Percentiles rank a stretch among this genome's conserved stretches.
Conservation (phyloP, 2,797 vertebrate species). For the Falco columbarius region DNA sequence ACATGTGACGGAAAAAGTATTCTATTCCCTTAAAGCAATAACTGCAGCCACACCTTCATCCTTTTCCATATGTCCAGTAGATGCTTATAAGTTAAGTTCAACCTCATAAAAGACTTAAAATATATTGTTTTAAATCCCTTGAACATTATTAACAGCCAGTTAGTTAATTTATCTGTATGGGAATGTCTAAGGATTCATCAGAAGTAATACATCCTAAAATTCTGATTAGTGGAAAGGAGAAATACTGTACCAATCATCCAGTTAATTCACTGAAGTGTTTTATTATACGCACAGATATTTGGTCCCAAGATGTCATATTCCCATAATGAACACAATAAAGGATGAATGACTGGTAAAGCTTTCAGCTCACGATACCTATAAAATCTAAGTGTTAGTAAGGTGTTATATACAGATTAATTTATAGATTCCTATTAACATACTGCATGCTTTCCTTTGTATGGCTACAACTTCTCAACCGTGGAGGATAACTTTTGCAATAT, state of each 20-base stretch:
- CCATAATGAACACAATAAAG: constrained; percentile 73
- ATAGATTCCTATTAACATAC: constrained; percentile 64
- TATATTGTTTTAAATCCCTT: constrained; percentile 36
- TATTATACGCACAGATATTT: constrained; percentile 62
- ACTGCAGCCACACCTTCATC: neutral
- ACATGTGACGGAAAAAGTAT: neutral
- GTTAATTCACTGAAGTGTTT: constrained; percentile 69
- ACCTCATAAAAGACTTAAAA: constrained; percentile 39
- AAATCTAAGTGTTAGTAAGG: constrained; percentile 65
- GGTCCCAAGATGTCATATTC: constrained; percentile 56
- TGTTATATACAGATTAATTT: constrained; percentile 70
- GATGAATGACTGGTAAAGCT: constrained; percentile 63
- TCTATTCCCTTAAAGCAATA: neutral
- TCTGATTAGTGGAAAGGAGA: constrained; percentile 65
- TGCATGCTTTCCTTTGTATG: constrained; percentile 5
- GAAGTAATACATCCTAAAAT: constrained; percentile 48
- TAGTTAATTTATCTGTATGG: constrained; percentile 61
- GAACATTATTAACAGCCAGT: constrained; percentile 56
- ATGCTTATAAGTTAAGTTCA: constrained; percentile 18
- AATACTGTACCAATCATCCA: constrained; percentile 58
- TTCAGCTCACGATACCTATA: constrained; percentile 65
- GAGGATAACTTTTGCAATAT: neutral
- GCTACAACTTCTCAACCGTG: constrained; percentile 13
- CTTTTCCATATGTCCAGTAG: neutral
- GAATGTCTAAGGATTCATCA: constrained; percentile 59